Percentiles rank a stretch among this genome's conserved stretches.
Conservation (phyloP, 2,888 invertebrate species). For the Pegoplata infirma region DNA sequence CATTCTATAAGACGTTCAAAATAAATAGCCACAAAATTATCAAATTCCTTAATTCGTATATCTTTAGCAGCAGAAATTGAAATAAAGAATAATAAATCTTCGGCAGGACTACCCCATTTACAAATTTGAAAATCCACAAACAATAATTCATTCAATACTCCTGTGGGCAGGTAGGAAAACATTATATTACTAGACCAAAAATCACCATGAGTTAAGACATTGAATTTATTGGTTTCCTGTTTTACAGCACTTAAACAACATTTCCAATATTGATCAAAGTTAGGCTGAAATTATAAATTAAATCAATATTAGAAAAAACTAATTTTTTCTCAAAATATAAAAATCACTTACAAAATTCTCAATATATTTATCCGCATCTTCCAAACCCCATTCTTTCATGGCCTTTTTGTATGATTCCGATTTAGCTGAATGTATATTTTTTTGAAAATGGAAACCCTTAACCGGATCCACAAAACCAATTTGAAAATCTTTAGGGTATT, state of each 20-base stretch:
- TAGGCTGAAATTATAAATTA: conserved; percentile 63
- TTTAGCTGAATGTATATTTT: background rate
- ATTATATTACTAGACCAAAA: conserved; percentile 75
- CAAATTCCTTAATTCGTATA: no score
- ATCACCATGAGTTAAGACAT: no score
- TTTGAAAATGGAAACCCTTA: conserved; percentile 17
- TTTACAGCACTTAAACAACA: conserved; percentile 55
- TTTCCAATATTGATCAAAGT: conserved; percentile 66
- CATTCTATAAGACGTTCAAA: conserved; percentile 71
- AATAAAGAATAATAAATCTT: conserved; percentile 72
- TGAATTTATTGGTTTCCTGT: no score
- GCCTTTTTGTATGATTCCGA: conserved; percentile 62
- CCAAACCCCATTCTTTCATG: conserved; percentile 68
- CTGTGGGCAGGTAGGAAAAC: conserved; percentile 68
- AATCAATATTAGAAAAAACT: no score
- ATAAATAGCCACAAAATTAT: no score
- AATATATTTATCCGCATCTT: conserved; percentile 67
- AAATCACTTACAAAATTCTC: conserved; percentile 65
- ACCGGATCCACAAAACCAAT: conserved; percentile 64
- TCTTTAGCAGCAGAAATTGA: conserved; percentile 68
- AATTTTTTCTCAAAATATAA: background rate
- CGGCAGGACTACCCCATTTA: conserved; percentile 73
- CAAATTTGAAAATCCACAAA: no score
- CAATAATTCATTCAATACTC: conserved; percentile 67
- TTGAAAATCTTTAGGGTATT: conserved; percentile 65